Base-by-base conservation (phyloP, 2,113 vertebrate species). In the Phrynosoma platyrhinos region DNA sequence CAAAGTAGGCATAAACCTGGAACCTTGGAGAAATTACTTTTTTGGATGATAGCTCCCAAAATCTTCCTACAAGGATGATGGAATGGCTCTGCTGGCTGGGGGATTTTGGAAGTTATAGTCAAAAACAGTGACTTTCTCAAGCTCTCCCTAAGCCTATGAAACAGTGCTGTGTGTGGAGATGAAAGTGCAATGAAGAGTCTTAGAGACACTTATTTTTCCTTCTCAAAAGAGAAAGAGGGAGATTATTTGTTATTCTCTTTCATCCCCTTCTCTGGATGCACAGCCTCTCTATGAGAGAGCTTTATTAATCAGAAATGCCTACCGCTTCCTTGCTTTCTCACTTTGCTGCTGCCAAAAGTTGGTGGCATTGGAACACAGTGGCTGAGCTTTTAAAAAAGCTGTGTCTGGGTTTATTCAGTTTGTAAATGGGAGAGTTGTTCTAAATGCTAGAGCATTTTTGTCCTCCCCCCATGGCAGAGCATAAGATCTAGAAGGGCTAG, bases 341-440 rank as follows among this genome's bases (percentile, higher is more conserved):
- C 71, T 47, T 85, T 77, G 42, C 78, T 42, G 27, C 79, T 68
- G 71, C 58, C 83, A 85, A 52, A 72, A 47, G 68, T 40, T 55
- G 16, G 81, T 62, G 78, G 52, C 42, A n/a, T 52, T 66, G 58
- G 23, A 58, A 40, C 79, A 55, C 78, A 30, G 83, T 68, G 83
- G 47, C 88, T 68, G 42, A 55, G 88, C 78, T 89, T 85, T 76
- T 75, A 42, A 82, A 76, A 85, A 86, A 23, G 58, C 83, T 83
- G 71, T 25, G 69, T 82, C 47, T 86, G 83, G 47, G 71, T 75
- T 86, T 86, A 86, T 76, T 75, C 82, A 68, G 69, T 85, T 89
- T 47, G 83, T 82, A 89, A 89, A 89, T 82, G 78, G 62, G 62
- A 89, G 69, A 77, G 55, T 89, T 89, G 88, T 89, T 89, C 58